phyloP scores from a whole-genome alignment of 2,113 vertebrate genomes.

The Rhagologus leucostigma region DNA sequence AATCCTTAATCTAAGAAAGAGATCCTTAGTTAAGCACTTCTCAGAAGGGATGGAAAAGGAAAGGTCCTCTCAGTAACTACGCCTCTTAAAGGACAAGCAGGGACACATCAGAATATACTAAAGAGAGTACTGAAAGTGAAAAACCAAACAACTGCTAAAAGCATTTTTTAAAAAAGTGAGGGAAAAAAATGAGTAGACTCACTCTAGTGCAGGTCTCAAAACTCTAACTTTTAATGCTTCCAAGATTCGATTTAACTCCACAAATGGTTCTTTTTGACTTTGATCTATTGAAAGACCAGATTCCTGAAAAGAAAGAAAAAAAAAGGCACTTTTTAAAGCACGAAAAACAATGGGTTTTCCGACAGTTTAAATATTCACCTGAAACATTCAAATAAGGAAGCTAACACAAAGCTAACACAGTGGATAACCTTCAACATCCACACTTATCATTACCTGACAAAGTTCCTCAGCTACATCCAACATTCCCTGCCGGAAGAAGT shows the following conservation, averaged over 20 bases:
- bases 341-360: background rate
- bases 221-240: constrained; percentile 85
- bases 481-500: constrained; percentile 86
- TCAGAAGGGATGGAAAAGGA: background rate
- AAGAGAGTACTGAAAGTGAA: background rate
- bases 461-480: constrained; percentile 84
- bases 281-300: constrained; percentile 84
- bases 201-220: constrained; percentile 84
- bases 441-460: constrained; percentile 74
- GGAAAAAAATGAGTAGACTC: constrained; percentile 53
- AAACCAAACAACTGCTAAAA: background rate
- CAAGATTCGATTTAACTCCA: constrained; percentile 85
- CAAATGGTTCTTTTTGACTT: constrained; percentile 85
- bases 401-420: background rate
- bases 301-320: constrained; percentile 65
- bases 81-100: background rate
- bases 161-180: background rate
- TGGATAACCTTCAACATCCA: background rate
- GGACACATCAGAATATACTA: background rate
- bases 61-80: background rate
- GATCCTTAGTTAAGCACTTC: background rate
- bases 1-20: background rate
- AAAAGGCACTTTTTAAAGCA: background rate
- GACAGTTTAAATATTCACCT: background rate
- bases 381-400: background rate